Percentiles rank a stretch among this genome's conserved stretches.
Evolutionary conservation across 2,888 invertebrate species (phyloP).

Genomic region (Microdon myrmicae): DNA sequence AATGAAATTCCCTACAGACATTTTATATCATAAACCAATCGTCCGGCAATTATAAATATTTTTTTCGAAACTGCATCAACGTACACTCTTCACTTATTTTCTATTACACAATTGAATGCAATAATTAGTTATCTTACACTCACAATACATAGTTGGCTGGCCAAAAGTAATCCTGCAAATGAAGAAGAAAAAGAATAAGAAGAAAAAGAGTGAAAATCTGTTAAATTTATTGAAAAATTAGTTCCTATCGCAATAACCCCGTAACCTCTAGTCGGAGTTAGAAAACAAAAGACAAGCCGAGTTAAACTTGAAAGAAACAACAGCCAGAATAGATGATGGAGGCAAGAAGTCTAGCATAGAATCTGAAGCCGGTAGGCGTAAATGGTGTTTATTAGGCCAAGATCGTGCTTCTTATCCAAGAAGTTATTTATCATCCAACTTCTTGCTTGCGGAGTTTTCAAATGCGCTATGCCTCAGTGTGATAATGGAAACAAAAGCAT

Average conservation of each 20-base stretch:
- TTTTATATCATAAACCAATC: too few relatives aligned
- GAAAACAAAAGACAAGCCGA: constrained; percentile 17
- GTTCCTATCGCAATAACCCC: constrained; percentile 44
- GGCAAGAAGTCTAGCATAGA: too few relatives aligned
- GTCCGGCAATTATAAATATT: too few relatives aligned
- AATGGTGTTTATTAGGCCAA: constrained; percentile 43
- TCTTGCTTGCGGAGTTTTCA: constrained; percentile 23
- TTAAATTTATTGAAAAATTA: constrained; percentile 39
- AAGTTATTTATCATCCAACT: constrained; percentile 51
- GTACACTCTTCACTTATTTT: too few relatives aligned
- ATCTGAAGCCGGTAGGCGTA: constrained; percentile 17
- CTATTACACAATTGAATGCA: background rate
- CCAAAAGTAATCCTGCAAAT: constrained; percentile 56
- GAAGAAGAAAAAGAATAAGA: constrained; percentile 22
- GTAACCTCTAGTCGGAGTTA: constrained; percentile 20
- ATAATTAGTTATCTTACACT: constrained; percentile 38
- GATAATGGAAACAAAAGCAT: constrained; percentile 33
- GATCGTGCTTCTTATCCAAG: constrained; percentile 46
- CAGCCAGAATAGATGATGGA: too few relatives aligned
- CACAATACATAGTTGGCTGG: constrained; percentile 56
- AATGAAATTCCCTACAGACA: too few relatives aligned
- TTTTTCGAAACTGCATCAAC: too few relatives aligned
- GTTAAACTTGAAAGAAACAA: constrained; percentile 8
- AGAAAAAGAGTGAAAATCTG: constrained; percentile 16
- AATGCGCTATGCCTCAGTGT: constrained; percentile 24